Conservation (phyloP, 2,113 vertebrate genomes). For the Motacilla tschutschensis region DNA sequence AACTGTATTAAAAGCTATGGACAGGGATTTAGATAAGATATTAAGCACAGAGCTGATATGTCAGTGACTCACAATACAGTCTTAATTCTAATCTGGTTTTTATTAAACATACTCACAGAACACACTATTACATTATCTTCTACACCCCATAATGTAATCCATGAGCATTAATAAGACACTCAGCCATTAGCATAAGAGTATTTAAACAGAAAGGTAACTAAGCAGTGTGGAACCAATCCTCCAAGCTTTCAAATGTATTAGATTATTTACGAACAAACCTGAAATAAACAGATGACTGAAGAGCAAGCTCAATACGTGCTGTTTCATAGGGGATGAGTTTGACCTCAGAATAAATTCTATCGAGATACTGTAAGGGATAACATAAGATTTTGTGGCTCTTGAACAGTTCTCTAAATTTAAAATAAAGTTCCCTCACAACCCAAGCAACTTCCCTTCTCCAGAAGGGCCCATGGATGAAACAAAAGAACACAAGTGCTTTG, state of each 20-base stretch:
- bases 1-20: neutral
- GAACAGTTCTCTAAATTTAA: neutral
- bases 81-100: slow-evolving; percentile 14
- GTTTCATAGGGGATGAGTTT: neutral
- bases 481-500: neutral
- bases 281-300: neutral
- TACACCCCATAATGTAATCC: neutral
- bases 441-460: neutral
- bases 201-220: neutral
- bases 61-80: neutral
- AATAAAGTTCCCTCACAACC: neutral
- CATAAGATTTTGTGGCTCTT: neutral
- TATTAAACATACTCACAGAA: neutral
- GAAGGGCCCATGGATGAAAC: neutral
- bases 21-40: slow-evolving; percentile 7
- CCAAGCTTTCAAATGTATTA: neutral
- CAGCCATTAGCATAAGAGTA: neutral
- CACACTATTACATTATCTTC: neutral
- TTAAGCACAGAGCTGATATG: neutral
- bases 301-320: neutral
- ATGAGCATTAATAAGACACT: neutral
- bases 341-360: neutral
- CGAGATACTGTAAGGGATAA: neutral
- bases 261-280: neutral
- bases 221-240: neutral